Conservation (phyloP, 2,888 invertebrate genomes). For the Synanthedon andrenaeformis region DNA sequence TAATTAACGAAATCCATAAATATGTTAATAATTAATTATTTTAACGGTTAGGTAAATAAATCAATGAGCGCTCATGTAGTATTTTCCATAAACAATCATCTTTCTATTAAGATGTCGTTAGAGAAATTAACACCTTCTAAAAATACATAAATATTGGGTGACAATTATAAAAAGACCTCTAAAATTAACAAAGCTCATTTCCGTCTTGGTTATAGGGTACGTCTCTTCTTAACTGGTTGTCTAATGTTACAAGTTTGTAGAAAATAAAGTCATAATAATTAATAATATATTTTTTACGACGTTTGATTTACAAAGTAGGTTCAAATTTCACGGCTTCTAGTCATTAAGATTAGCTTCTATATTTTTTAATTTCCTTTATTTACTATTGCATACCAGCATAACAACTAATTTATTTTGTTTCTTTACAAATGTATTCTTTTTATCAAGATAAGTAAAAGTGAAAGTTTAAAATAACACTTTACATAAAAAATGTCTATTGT, state of each 20-base stretch:
- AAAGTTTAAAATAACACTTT: no score
- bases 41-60: constrained; percentile 14
- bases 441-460: no score
- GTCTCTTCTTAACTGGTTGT: background rate
- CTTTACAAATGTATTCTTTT: no score
- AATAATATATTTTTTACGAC: constrained; percentile 12
- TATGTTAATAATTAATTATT: background rate
- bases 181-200: background rate
- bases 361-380: constrained; percentile 7
- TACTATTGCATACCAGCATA: background rate
- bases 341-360: constrained; percentile 3
- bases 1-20: background rate
- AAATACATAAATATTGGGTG: constrained; percentile 12
- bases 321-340: constrained; percentile 21
- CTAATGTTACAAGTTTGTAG: background rate
- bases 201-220: background rate
- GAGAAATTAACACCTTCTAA: constrained; percentile 24
- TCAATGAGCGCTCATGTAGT: constrained; percentile 18
- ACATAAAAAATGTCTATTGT: no score
- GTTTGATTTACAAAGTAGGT: constrained; percentile 12
- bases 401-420: no score
- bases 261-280: constrained; percentile 7
- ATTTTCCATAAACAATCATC: constrained; percentile 24
- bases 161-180: constrained; percentile 6
- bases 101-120: constrained; percentile 20